Evolutionary conservation across 2,888 invertebrate species (phyloP), one percentile per base, ranked within the genome.

Genomic region (Ichneumoninae sp.): DNA sequence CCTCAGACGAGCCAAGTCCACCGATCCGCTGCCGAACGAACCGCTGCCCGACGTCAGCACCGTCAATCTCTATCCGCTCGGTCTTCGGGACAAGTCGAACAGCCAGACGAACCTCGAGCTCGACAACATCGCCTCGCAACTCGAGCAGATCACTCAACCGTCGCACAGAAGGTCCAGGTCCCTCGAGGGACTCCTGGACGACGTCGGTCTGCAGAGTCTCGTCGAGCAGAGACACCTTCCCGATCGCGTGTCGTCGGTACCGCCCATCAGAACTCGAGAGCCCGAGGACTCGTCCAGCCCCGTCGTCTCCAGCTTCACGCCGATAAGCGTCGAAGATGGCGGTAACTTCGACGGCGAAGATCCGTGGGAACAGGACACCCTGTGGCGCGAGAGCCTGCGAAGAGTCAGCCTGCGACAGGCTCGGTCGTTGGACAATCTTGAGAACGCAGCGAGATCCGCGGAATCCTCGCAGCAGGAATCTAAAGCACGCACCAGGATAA

Each of bases 351-450:
- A 83, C 19, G 88, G 88, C 70, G 96, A 96, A 89, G 96, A 96
- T 92, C 95, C 97, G 54, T 97, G 97, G 97, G 97, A 97, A 91
- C 97, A 97, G 93, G 97, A 97, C 93, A 94, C 95, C 7, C 94
- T 97, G 44, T 97, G 97, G 97, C 95, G 96, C 79, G 97, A 97
- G 90, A 97, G 97, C 90, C 94, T 97, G 71, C 95, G 97, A 84
- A 95, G 96, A 85, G 97, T 97, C 0, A 97, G 97, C 84, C 96
- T 97, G 89, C 94, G 97, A 52, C 97, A 97, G 91, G 97, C 97
- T 0, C 95, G 97, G 76, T 97, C 97, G 0, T 94, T 97, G 94
- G 97, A 98, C 89, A 97, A 97, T 93, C 94, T 98, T 77, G 97
- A 97, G 89, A 89, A 84, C 80, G 85, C 93, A 91, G 86, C 93